phyloP scores from a whole-genome alignment of 1,140 invertebrate species.

The Mactra quadrangularis region DNA sequence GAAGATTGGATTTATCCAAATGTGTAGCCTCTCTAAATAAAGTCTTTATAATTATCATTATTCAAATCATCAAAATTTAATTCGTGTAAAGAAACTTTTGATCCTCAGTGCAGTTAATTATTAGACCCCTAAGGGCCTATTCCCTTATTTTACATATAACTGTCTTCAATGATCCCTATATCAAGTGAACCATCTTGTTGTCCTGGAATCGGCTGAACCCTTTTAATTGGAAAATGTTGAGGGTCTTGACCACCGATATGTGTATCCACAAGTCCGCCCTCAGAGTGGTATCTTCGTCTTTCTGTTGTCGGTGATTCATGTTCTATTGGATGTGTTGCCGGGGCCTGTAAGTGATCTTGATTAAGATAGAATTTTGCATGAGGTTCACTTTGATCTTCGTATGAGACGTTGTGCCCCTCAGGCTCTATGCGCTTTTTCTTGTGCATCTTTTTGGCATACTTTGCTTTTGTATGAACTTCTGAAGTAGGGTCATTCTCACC shows the following conservation, averaged over 20 bases:
- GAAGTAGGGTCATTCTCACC: background rate
- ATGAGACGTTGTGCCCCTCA: slow-evolving; percentile 33
- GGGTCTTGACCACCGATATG: slow-evolving; percentile 21
- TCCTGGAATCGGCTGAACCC: slow-evolving; percentile 10
- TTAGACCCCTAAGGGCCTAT: no score
- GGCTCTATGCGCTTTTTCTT: slow-evolving; percentile 49
- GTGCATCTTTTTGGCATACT: slow-evolving; percentile 26
- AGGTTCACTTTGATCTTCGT: slow-evolving; percentile 1
- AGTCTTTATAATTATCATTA: no score
- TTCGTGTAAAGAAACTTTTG: no score
- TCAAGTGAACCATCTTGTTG: slow-evolving; percentile 26
- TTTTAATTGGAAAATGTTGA: slow-evolving; percentile 26
- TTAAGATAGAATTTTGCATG: slow-evolving; percentile 15
- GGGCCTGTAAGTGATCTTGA: slow-evolving; percentile 18
- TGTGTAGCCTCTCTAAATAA: no score
- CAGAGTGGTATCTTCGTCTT: slow-evolving; percentile 36
- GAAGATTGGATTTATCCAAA: no score
- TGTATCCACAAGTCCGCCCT: slow-evolving; percentile 45
- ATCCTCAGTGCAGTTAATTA: no score
- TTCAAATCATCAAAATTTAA: no score
- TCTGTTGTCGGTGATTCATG: background rate
- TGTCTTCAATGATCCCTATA: slow-evolving; percentile 49
- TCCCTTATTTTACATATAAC: slow-evolving; percentile 56
- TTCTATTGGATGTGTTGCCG: background rate
- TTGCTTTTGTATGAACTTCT: background rate